Evolutionary conservation across 2,113 vertebrate genomes (phyloP).

Genomic region (Eulemur rufifrons): DNA sequence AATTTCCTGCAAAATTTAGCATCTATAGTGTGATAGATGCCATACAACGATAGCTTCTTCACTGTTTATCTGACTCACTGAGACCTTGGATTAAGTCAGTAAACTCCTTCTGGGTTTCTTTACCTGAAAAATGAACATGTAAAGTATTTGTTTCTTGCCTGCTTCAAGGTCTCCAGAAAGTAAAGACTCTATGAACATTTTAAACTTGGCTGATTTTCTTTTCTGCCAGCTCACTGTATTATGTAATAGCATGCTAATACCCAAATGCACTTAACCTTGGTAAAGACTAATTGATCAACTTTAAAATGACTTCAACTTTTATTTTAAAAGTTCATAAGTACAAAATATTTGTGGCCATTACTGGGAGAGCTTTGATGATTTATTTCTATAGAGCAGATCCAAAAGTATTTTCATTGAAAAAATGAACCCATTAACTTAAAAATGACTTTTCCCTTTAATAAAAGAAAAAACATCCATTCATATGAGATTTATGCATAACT

Average conservation of each 20-base stretch:
- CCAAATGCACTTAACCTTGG: slow-evolving; percentile 59
- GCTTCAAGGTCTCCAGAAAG: background rate
- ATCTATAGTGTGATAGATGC: background rate
- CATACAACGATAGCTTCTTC: background rate
- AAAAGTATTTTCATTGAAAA: slow-evolving; percentile 68
- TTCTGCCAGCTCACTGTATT: slow-evolving; percentile 34
- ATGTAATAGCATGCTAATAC: slow-evolving; percentile 32
- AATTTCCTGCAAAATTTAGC: background rate
- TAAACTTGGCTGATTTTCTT: slow-evolving; percentile 26
- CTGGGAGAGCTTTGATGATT: slow-evolving; percentile 63
- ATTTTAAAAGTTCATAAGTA: slow-evolving; percentile 52
- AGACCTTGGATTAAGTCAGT: background rate
- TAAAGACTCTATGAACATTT: slow-evolving; percentile 31
- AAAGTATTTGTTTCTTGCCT: slow-evolving; percentile 29
- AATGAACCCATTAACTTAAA: slow-evolving; percentile 55
- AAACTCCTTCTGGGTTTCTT: background rate
- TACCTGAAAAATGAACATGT: slow-evolving; percentile 39
- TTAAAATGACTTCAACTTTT: slow-evolving; percentile 64
- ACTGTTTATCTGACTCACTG: background rate
- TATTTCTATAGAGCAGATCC: slow-evolving; percentile 57
- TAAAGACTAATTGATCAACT: slow-evolving; percentile 59
- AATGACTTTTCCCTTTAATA: slow-evolving; percentile 52
- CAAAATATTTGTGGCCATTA: slow-evolving; percentile 55
- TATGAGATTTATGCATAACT: slow-evolving; percentile 40
- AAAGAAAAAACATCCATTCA: slow-evolving; percentile 48